Conservation (phyloP, 2,797 vertebrate genomes). For the Gorsachius magnificus region DNA sequence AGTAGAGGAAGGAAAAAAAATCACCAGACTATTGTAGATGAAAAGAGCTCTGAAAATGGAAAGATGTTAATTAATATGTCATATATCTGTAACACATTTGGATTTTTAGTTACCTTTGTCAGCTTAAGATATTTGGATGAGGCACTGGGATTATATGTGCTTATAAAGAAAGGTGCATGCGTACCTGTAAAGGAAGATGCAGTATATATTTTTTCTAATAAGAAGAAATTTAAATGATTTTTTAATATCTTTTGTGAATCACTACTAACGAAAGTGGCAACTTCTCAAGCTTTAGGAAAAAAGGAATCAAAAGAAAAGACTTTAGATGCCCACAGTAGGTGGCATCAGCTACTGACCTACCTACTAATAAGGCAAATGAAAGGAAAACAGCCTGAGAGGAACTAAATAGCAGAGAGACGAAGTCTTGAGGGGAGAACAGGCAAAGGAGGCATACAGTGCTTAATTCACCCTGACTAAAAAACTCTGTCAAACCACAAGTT, state of each 20-base stretch:
- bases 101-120: background rate
- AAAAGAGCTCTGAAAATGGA: background rate
- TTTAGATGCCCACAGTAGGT: constrained; percentile 74
- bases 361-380: constrained; percentile 76
- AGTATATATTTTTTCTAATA: background rate
- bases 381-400: constrained; percentile 70
- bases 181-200: background rate
- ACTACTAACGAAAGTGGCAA: constrained; percentile 51
- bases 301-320: constrained; percentile 65
- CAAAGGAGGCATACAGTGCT: constrained; percentile 39
- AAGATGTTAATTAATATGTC: constrained; percentile 8
- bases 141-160: background rate
- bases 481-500: constrained; percentile 38
- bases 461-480: constrained; percentile 60
- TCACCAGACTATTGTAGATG: background rate
- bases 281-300: constrained; percentile 56
- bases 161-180: background rate
- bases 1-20: background rate
- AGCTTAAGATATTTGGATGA: background rate
- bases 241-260: constrained; percentile 54
- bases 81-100: background rate
- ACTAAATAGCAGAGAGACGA: constrained; percentile 58
- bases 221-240: constrained; percentile 48
- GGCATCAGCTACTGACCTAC: constrained; percentile 71
- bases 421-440: constrained; percentile 43